Base-by-base conservation (phyloP, 2,113 vertebrate species). In the Patagioenas fasciata region DNA sequence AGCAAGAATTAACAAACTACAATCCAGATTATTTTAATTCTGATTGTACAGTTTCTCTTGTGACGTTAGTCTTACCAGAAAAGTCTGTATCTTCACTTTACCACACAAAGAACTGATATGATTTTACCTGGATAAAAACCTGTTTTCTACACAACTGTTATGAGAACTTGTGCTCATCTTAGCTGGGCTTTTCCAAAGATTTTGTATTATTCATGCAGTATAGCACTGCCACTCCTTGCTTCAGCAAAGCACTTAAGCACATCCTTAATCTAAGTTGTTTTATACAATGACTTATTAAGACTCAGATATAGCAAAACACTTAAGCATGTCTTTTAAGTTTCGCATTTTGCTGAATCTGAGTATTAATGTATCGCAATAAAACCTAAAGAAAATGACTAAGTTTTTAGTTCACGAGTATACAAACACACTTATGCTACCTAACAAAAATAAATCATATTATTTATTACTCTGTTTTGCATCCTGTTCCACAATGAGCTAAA, bases 391-490 rank as follows among this genome's bases (percentile, higher is more conserved):
- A 42, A 71, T 91, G 53, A 83, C 64, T 71, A 58, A 12, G 47
- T 26, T 86, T 88, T 91, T 60, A 57, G 61, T 32, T 88, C 6
- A 1, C 36, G 61, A 69, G 50, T 74, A 85, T 82, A 54, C 79
- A 93, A 92, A 83, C 69, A 74, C 36, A 88, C 24, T 79, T 74
- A 60, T 18, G 72, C 18, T 65, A 75, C 53, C 70, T 70, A 87
- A 94, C 91, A 93, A 92, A 53, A 93, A 91, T 44, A 92, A 95
- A 79, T 81, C 6, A 23, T 44, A 44, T 85, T 92, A 91, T 91
- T 95, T 92, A 87, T 94, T 87, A 53, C 44, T 85, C 34, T 80
- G 0, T 61, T 95, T 95, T 92, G 57, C 90, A 88, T 79, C 65
- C 40, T 40, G 8, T 75, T 89, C 80, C 87, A 80, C 66, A 54